phyloP scores from a whole-genome alignment of 2,888 invertebrate species.

The Phania funesta region DNA sequence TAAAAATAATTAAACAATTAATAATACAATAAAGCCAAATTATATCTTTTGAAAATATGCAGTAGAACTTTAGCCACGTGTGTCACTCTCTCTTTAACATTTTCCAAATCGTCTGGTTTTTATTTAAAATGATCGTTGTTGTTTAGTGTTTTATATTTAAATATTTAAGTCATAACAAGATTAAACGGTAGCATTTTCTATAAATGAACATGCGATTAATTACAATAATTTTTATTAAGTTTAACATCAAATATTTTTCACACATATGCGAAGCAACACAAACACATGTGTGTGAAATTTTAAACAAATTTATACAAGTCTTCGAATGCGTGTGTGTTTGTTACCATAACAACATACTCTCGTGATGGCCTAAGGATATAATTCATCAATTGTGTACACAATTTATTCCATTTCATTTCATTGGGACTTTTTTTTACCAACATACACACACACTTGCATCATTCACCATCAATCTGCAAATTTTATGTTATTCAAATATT shows the following conservation, averaged over 20 bases:
- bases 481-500: neutral
- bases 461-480: neutral
- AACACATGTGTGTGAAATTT: neutral
- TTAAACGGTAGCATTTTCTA: constrained; percentile 61
- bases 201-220: constrained; percentile 55
- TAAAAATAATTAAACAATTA: constrained; percentile 32
- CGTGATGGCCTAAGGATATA: constrained; percentile 59
- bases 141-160: constrained; percentile 35
- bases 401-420: constrained; percentile 7
- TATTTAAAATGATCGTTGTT: neutral
- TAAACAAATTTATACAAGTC: neutral
- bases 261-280: neutral
- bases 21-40: neutral
- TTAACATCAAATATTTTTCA: constrained; percentile 40
- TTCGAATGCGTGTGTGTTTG: neutral
- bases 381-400: constrained; percentile 60
- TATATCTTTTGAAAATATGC: too few species aligned
- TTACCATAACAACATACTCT: constrained; percentile 41
- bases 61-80: too few species aligned
- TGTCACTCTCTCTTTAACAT: neutral
- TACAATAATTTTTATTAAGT: constrained; percentile 62
- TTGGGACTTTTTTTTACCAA: neutral
- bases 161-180: constrained; percentile 38
- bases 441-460: too few species aligned
- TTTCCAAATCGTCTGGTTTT: neutral